A percentile compares a stretch with the other conserved stretches of the same genome.
Evolutionary conservation across 2,888 invertebrate species (phyloP).

Genomic region (Elysia crispata): DNA sequence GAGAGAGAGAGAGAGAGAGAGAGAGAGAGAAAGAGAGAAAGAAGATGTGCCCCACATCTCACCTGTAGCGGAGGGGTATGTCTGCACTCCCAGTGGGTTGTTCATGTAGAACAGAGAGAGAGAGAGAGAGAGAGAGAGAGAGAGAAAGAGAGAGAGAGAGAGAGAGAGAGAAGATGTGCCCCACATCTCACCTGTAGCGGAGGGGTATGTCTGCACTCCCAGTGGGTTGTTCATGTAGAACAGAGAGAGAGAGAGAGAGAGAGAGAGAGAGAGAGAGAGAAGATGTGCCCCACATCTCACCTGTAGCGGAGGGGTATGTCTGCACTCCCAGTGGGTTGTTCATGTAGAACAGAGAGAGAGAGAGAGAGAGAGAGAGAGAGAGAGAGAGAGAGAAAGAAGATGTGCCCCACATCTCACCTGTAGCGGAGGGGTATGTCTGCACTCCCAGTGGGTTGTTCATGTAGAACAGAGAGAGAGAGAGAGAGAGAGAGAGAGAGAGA

Average conservation of each 20-base stretch:
- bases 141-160: slow-evolving; percentile 23
- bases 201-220: background rate
- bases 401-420: slow-evolving; percentile 22
- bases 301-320: background rate
- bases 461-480: slow-evolving; percentile 23
- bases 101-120: slow-evolving; percentile 41
- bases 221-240: slow-evolving; percentile 46
- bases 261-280: slow-evolving; percentile 23
- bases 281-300: slow-evolving; percentile 1
- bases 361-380: too few relatives aligned
- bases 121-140: too few relatives aligned
- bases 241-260: slow-evolving; percentile 17
- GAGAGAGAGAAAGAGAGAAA: slow-evolving; percentile 24
- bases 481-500: slow-evolving; percentile 21
- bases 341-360: slow-evolving; percentile 30
- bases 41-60: background rate
- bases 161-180: slow-evolving; percentile 12
- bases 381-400: slow-evolving; percentile 15
- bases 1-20: too few relatives aligned
- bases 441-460: slow-evolving; percentile 43
- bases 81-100: slow-evolving; percentile 13
- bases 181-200: slow-evolving; percentile 11
- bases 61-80: slow-evolving; percentile 15
- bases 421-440: background rate
- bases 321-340: slow-evolving; percentile 34